Conservation (phyloP, 2,113 vertebrate genomes). For the Tapirus terrestris region DNA sequence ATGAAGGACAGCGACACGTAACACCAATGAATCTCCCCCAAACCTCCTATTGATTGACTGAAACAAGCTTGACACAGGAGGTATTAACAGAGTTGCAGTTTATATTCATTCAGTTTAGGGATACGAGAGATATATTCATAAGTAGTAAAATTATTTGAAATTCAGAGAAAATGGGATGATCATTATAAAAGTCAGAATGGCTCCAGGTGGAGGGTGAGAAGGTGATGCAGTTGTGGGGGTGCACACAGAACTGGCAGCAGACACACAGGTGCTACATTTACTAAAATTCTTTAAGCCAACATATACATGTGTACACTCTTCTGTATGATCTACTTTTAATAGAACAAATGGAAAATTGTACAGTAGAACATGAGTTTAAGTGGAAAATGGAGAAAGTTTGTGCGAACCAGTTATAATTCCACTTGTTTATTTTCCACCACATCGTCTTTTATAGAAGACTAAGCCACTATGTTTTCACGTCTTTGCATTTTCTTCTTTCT, state of each 20-base stretch:
- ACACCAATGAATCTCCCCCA: background rate
- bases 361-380: background rate
- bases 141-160: background rate
- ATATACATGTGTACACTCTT: background rate
- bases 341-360: background rate
- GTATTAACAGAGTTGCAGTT: background rate
- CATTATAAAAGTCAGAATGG: background rate
- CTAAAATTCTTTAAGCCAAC: background rate
- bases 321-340: background rate
- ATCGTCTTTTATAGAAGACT: background rate
- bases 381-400: background rate
- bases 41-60: background rate
- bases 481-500: background rate
- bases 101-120: background rate
- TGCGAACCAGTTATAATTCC: background rate
- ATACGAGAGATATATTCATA: background rate
- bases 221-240: fast-evolving
- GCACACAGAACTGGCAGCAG: background rate
- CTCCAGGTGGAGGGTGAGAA: background rate
- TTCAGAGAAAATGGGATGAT: background rate
- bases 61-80: background rate
- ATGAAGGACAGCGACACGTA: background rate
- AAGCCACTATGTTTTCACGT: background rate
- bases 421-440: background rate
- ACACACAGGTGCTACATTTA: background rate